Evolutionary conservation across 1,140 invertebrate species (phyloP).

Genomic region (Leptinotarsa texana): DNA sequence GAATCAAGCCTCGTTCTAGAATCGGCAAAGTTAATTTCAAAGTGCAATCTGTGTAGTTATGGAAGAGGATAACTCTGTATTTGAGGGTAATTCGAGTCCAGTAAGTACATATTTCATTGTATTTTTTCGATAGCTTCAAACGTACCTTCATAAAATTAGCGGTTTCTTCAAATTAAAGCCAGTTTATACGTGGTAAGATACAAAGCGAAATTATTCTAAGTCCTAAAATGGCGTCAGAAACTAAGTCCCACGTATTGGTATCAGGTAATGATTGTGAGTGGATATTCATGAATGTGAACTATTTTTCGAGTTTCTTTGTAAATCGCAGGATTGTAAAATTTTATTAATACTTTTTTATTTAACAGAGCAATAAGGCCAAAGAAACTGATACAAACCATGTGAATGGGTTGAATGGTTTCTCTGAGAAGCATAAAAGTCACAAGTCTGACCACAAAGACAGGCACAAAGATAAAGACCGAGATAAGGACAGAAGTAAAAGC

Average conservation of each 20-base stretch:
- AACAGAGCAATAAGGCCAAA: constrained; percentile 29
- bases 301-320: constrained; percentile 31
- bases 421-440: constrained; percentile 68
- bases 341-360: constrained; percentile 15
- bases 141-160: constrained; percentile 35
- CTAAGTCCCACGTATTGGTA: constrained; percentile 62
- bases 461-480: constrained; percentile 60
- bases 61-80: constrained; percentile 51
- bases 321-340: constrained; percentile 23
- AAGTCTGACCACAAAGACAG: constrained; percentile 74
- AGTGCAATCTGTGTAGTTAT: constrained; percentile 42
- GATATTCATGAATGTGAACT: not conserved
- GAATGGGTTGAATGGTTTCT: constrained; percentile 72
- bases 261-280: not conserved
- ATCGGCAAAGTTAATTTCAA: constrained; percentile 31
- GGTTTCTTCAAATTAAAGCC: constrained; percentile 25
- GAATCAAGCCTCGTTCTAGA: constrained; percentile 12
- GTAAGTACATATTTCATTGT: constrained; percentile 48
- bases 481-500: constrained; percentile 64
- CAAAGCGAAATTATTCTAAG: constrained; percentile 76
- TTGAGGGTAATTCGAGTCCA: constrained; percentile 42
- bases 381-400: constrained; percentile 57
- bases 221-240: constrained; percentile 82
- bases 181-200: constrained; percentile 48
- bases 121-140: constrained; percentile 37